Base-by-base conservation (phyloP, 2,888 invertebrate species). In the Drepana falcataria region DNA sequence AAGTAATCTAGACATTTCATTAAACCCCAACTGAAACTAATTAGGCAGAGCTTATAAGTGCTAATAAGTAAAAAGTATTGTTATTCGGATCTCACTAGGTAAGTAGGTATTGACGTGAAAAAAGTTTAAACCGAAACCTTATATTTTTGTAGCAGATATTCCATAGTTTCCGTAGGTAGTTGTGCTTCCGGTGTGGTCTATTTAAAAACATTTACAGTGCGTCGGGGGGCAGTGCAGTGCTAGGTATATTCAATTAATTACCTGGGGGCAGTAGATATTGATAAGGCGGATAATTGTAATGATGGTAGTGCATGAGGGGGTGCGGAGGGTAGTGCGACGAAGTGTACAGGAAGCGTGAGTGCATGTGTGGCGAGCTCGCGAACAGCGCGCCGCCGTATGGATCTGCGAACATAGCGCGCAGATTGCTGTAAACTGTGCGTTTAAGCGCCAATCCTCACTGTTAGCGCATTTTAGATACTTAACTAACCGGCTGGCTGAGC, bases 401-500 rank as follows among this genome's bases (percentile, higher is more conserved):
- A 89, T 90, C 91, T 91, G 90, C 80, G 82, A 89, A 88, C 81
- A 86, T 73, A 87, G 81, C 65, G 69, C 70, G 65, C 62, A 63
- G 61, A 72, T 67, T 74, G 77, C 75, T 71, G 72, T 87, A 77
- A 87, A 70, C 73, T 69, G 82, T 81, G 86, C 86, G 71, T 70
- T 66, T 64, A 86, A 86, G 87, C 87, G 87, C 86, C 83, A 83
- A 75, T 82, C 74, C 87, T 88, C 75, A 87, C 88, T 79, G 73
- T 71, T 83, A 86, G 87, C 88, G 87, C 89, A 77, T 65, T 77
- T 78, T 81, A 85, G 90, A 90, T 91, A 91, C 90, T 90, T 91
- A 89, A 90, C 91, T 91, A 87, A 91, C 91, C 91, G 88, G 91
- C 90, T 85, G 87, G 90, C 86, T 90, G 91, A 85, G 91, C 83